These are phyloP conservation scores for Disparrhopalites patrizii DNA, from an alignment of 2,888 invertebrate genomes.

Conservation along the genomic window DNA sequence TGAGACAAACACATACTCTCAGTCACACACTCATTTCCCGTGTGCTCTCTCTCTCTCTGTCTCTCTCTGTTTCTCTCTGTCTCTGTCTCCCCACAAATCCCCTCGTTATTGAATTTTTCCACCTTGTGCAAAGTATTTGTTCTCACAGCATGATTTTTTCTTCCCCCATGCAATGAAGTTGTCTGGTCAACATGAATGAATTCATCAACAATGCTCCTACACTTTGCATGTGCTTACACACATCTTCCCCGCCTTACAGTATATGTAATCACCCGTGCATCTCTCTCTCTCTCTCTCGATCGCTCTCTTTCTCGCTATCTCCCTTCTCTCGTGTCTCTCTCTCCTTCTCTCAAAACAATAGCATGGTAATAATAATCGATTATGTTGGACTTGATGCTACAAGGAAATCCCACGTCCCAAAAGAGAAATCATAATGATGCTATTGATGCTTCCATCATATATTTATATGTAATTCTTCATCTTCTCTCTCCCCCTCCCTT, in stretches of 20 bases:
- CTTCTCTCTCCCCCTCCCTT: not conserved
- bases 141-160: not conserved
- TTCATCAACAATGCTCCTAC: not conserved
- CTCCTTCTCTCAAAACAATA: too few relatives aligned
- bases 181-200: constrained; percentile 10
- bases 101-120: not conserved
- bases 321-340: not conserved
- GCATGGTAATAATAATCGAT: not conserved
- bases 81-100: not conserved
- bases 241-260: not conserved
- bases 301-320: too few relatives aligned
- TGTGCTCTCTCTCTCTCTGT: not conserved
- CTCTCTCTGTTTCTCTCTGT: not conserved
- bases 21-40: too few relatives aligned
- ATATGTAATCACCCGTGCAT: too few relatives aligned
- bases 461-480: not conserved
- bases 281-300: too few relatives aligned
- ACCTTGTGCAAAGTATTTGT: not conserved
- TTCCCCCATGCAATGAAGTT: constrained; percentile 7
- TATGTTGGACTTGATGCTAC: too few relatives aligned
- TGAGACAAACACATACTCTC: too few relatives aligned
- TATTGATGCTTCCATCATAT: not conserved
- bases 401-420: not conserved
- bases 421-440: not conserved
- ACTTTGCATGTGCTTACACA: not conserved